Conservation (phyloP, 2,113 vertebrate genomes). For the Psettodes erumei region DNA sequence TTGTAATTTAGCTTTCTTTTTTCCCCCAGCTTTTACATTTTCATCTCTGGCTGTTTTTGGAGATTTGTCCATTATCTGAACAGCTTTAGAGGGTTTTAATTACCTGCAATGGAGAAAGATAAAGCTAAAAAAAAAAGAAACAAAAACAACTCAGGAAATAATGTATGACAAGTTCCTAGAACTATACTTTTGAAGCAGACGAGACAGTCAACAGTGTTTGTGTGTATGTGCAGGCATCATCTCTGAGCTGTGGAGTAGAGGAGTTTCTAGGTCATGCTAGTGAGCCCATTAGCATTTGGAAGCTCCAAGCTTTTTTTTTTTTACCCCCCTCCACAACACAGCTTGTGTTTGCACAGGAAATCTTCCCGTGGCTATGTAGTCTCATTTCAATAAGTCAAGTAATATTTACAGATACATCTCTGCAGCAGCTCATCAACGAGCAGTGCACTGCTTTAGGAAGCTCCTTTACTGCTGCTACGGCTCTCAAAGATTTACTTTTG, state of each 20-base stretch:
- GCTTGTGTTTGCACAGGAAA: conserved; percentile 71
- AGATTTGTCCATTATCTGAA: not conserved
- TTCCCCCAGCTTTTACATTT: not conserved
- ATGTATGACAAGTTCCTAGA: conserved; percentile 32
- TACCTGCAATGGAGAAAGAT: not conserved
- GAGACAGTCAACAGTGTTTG: conserved; percentile 39
- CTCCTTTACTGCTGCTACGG: conserved; percentile 45
- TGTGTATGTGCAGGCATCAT: conserved; percentile 19
- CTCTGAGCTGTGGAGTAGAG: conserved; percentile 26
- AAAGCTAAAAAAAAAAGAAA: not conserved
- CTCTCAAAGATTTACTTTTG: conserved; percentile 66
- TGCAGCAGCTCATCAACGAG: conserved; percentile 68
- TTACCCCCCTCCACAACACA: conserved; percentile 38
- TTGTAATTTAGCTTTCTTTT: not conserved
- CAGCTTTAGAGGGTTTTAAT: not conserved
- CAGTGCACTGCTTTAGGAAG: conserved; percentile 57
- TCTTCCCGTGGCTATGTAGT: conserved; percentile 68
- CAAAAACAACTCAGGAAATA: conserved; percentile 10
- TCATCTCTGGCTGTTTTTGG: not conserved
- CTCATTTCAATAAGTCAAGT: conserved; percentile 76
- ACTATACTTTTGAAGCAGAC: conserved; percentile 47
- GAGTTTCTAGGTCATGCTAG: conserved; percentile 76
- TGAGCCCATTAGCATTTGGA: conserved; percentile 71
- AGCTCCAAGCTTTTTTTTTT: conserved; percentile 34
- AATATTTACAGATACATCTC: conserved; percentile 76